These are phyloP conservation scores for Pristionchus japonicus DNA, from an alignment of 2,888 invertebrate species.

Conservation along the genomic window DNA sequence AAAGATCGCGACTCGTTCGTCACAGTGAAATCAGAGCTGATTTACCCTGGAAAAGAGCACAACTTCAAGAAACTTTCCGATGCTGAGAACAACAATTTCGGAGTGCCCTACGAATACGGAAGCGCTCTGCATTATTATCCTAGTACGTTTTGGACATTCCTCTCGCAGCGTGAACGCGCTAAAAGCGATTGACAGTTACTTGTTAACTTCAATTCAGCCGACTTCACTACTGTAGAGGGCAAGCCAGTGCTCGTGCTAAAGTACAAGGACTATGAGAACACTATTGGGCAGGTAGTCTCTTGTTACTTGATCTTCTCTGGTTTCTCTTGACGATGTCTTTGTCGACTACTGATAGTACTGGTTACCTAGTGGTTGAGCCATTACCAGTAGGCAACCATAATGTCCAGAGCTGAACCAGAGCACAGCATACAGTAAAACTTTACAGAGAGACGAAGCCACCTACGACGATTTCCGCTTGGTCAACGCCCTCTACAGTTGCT, in stretches of 20 bases:
- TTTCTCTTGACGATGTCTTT: too few species aligned
- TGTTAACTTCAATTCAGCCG: neutral
- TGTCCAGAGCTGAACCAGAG: too few species aligned
- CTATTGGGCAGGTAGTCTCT: neutral
- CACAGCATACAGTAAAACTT: too few species aligned
- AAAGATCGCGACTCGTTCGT: slow-evolving; percentile 33
- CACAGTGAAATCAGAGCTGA: neutral
- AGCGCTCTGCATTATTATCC: neutral
- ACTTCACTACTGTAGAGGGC: neutral
- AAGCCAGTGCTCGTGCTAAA: neutral
- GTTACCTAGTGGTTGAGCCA: too few species aligned
- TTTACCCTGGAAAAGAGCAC: neutral
- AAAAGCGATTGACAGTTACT: too few species aligned
- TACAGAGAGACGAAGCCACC: too few species aligned
- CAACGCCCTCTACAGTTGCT: too few species aligned
- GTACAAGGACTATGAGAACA: neutral
- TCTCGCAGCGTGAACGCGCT: neutral
- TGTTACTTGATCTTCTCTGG: too few species aligned
- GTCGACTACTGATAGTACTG: too few species aligned
- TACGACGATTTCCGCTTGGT: too few species aligned
- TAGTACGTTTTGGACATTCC: neutral
- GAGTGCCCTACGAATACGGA: neutral
- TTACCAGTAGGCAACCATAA: too few species aligned
- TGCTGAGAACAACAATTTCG: neutral
- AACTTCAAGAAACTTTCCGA: neutral